Evolutionary conservation across 37 sponge, comb jelly and placozoan species (phyloP), one percentile per base, ranked within the genome.

Genomic region (Diacarnus erythraeanus): DNA sequence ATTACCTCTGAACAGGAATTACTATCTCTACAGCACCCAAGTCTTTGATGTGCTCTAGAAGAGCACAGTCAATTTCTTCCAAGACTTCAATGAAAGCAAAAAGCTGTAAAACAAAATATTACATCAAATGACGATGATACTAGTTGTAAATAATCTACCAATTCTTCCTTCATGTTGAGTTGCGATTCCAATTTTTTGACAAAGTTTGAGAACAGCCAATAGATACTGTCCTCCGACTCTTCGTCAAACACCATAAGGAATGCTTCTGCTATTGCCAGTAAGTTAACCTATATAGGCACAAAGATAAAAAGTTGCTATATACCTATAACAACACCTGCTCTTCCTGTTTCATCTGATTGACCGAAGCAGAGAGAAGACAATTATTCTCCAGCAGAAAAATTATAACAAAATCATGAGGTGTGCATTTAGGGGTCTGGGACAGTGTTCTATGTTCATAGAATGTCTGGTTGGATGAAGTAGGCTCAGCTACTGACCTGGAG

Each of bases 161-260:
- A 2, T 29, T 74, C 57, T 56, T 74, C 74, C 31, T 35, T 41
- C 51, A 25, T 5, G 30, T 12, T 41, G 33, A 36, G 1, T 21
- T 42, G 41, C n/a, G 64, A 44, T 67, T 86, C 81, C 64, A 36
- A 71, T 69, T 43, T 76, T 35, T 72, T 51, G n/a, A 70, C 40
- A 77, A 87, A 87, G 2, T 71, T 41, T 21, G 77, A 65, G 72
- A 87, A 87, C 41, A 80, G 36, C 75, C 76, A 87, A 54, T 81
- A 87, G 34, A 42, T 65, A 8, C 77, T 75, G 3, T 27, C 17
- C 38, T 79, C 88, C 36, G 36, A 38, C 68, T 81, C 79, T 36
- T 73, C 86, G n/a, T 72, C 77, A 42, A 73, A 80, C 1, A 81
- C 36, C 22, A 42, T 42, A 9, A 82, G 71, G 37, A 87, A 77